Conservation (phyloP, 2,113 vertebrate genomes). For the Canis aureus region DNA sequence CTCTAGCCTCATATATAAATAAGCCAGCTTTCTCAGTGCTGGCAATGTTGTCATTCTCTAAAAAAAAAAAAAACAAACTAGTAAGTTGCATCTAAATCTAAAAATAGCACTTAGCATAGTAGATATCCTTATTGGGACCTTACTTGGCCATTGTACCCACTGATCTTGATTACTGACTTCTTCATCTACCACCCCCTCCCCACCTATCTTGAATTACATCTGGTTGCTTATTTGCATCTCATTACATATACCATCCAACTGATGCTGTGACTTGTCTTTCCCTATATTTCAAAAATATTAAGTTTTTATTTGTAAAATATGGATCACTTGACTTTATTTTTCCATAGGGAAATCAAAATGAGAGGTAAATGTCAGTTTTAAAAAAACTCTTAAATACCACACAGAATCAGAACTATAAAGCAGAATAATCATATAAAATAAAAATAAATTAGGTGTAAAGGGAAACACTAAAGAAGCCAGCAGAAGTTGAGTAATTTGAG, state of each 20-base stretch:
- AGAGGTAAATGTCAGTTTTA: background rate
- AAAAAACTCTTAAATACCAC: background rate
- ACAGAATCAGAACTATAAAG: background rate
- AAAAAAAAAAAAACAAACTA: background rate
- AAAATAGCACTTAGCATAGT: background rate
- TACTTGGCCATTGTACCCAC: background rate
- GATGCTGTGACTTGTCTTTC: background rate
- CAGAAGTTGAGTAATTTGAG: background rate
- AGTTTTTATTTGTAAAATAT: background rate
- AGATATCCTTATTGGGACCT: background rate
- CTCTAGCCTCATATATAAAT: constrained; percentile 18
- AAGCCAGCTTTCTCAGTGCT: background rate
- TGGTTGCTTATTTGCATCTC: background rate
- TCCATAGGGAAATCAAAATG: background rate
- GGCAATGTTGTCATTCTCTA: background rate
- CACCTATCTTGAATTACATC: background rate
- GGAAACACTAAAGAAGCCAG: background rate
- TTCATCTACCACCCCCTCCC: background rate
- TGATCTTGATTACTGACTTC: background rate
- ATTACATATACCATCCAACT: background rate
- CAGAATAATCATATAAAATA: background rate
- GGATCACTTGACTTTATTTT: background rate
- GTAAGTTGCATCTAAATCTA: background rate
- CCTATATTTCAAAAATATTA: background rate
- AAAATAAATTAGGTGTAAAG: background rate